These are phyloP conservation scores for Momotus momota DNA, from an alignment of 2,797 vertebrate species.

Conservation along the genomic window DNA sequence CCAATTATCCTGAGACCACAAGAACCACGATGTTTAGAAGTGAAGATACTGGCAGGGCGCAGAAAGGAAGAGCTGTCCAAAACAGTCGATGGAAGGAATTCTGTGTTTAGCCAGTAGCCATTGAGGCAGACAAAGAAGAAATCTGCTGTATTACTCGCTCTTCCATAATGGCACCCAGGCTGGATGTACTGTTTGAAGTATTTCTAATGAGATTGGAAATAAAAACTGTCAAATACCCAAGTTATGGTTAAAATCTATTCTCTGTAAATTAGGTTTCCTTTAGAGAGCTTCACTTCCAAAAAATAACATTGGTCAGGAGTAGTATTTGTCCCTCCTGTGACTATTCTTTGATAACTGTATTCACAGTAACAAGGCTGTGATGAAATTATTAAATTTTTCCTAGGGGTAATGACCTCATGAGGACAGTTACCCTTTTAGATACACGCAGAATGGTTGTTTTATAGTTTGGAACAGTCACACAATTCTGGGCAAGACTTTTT, in stretches of 20 bases:
- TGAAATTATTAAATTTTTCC: not conserved
- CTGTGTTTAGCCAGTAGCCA: not conserved
- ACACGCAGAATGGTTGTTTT: not conserved
- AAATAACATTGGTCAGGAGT: not conserved
- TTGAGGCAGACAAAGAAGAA: not conserved
- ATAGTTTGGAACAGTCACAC: not conserved
- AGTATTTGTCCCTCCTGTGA: not conserved
- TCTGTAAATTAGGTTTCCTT: not conserved
- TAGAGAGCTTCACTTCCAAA: not conserved
- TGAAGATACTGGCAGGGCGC: not conserved
- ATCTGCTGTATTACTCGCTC: not conserved
- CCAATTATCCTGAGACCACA: constrained; percentile 31
- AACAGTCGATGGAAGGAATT: not conserved
- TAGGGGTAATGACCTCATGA: not conserved
- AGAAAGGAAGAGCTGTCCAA: not conserved
- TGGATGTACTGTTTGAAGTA: not conserved
- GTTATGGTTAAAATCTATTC: not conserved
- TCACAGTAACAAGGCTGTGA: not conserved
- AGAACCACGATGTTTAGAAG: not conserved
- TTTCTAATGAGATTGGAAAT: not conserved
- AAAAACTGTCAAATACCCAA: not conserved
- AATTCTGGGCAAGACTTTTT: not conserved
- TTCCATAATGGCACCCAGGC: not conserved
- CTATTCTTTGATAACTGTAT: not conserved
- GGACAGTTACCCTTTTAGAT: not conserved